Base-by-base conservation (phyloP, 2,797 vertebrate species). In the Pangasius djambal region DNA sequence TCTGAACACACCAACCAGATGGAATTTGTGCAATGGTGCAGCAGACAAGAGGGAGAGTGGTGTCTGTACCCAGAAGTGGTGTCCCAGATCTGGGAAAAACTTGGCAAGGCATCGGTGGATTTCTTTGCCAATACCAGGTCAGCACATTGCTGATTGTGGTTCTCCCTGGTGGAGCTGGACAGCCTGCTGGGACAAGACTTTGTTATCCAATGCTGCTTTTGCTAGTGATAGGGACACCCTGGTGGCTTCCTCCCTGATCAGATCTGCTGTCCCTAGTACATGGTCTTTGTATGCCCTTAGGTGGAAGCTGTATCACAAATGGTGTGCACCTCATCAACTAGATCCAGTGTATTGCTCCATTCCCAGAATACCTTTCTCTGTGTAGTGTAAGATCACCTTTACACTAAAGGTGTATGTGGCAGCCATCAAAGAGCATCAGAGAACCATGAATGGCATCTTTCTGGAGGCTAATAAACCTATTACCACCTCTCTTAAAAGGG, bases 111-210 rank as follows among this genome's bases (percentile, higher is more conserved):
- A 34, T 70, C n/a, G 20, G 48, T 85, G 65, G 65, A 6, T 55
- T 85, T 69, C 48, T 55, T 85, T 85, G 34, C 50, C 83, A 70
- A 8, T 55, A 69, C 63, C 83, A 85, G 63, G 63, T 55, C 83
- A 70, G 83, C 44, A 31, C 83, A 34, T 70, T 85, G 63, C 83
- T 85, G 83, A 70, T 70, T 70, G 83, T 52, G 48, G 44, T 69
- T 34, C 48, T 85, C 83, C 82, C 48, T 70, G 83, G 48, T 85
- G 83, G 63, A 85, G 65, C 15, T n/a, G 1, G 48, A 31, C 83
- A 85, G 65, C 83, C 83, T 85, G n/a, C 31, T 55, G 83, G 83
- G 83, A 85, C 83, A 31, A 50, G 83, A 69, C 15, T 85, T 85
- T 85, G 83, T 85, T 70, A 85, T 70, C 48, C 83, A 55, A 70